Evolutionary conservation across 2,113 vertebrate genomes (phyloP).

Genomic region (Cyprinodon brontotheroides): DNA sequence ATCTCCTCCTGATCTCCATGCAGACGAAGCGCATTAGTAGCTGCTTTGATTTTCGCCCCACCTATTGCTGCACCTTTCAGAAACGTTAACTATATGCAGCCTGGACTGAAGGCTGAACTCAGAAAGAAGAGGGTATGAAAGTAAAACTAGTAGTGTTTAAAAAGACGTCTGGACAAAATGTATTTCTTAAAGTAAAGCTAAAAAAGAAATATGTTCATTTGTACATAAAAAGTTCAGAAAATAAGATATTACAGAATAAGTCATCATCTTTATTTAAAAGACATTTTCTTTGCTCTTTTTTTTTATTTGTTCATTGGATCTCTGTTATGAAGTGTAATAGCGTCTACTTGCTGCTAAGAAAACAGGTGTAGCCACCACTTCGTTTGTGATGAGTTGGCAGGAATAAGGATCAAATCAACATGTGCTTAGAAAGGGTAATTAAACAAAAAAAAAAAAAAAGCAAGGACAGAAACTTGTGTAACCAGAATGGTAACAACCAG

Average conservation of each 20-base stretch:
- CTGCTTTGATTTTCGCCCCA: background rate
- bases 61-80: background rate
- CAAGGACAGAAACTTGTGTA: background rate
- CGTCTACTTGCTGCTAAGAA: background rate
- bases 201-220: background rate
- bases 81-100: background rate
- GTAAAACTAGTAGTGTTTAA: background rate
- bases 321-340: background rate
- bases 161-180: background rate
- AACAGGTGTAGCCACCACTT: background rate
- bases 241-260: background rate
- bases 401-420: background rate
- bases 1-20: slow-evolving; percentile 47
- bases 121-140: slow-evolving; percentile 27
- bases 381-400: background rate
- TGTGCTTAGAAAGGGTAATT: background rate
- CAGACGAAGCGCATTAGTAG: slow-evolving; percentile 4
- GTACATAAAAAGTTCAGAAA: background rate
- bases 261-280: background rate
- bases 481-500: background rate
- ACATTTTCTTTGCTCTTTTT: background rate
- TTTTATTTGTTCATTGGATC: background rate
- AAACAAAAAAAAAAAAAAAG: too few species aligned
- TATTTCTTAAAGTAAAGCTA: background rate
- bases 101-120: background rate